Evolutionary conservation across 2,888 invertebrate species (phyloP), one percentile per base, ranked within the genome.

Genomic region (Dasypolia templi): DNA sequence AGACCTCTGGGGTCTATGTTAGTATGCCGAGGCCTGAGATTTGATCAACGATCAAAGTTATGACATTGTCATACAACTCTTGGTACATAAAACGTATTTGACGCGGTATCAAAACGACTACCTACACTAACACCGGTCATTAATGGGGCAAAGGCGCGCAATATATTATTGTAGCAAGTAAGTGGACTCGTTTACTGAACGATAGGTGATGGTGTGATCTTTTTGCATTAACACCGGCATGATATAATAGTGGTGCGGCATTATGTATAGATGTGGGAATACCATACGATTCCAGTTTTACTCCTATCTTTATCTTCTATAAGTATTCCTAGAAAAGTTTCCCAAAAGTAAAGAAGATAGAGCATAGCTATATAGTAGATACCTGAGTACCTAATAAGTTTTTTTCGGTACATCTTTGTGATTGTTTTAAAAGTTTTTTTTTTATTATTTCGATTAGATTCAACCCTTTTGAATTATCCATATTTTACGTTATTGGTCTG

Each of bases 71-170:
- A 66, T 64, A 64, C 63, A 59, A 32, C 59, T 51, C 46, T 53
- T 72, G 59, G 39, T 73, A 46, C 66, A 66, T 59, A 44, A 73
- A 49, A 59, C 56, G 29, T 63, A 64, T 78, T 64, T 67, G 49
- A 55, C 53, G 66, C 44, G 58, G 56, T 63, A 55, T 63, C 49
- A 35, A 66, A 51, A 58, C 63, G 55, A 67, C 67, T 62, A 46
- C 55, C 67, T 62, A 46, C 55, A 72, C 59, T 69, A 76, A 75
- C 70, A 83, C 85, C 75, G 76, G 72, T 76, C 76, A 83, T 61
- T 69, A 67, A 66, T 70, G 75, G 73, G 46, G 72, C 79, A 73
- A 71, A 76, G 62, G 46, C 66, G 49, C 35, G 49, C 44, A 58
- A 58, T 70, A 63, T 56, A 72, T 67, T 72, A 73, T 72, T 63